Evolutionary conservation across 2,888 invertebrate genomes (phyloP), one percentile per base, ranked within the genome.

Genomic region (Apotomis turbidana): DNA sequence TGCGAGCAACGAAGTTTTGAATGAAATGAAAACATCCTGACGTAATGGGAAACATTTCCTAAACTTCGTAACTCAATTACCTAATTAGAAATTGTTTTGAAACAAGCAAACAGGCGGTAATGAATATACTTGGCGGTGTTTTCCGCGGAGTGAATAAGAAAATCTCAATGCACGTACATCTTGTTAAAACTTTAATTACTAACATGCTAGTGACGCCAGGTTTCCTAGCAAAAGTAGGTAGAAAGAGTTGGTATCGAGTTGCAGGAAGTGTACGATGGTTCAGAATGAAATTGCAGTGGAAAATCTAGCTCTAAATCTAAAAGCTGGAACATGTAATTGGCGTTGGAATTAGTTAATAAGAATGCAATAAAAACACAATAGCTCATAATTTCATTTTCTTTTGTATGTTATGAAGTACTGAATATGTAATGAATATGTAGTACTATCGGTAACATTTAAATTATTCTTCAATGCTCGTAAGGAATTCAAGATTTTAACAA

Each of bases 1-100:
- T 51, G 51, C n/a, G 58, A 3, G 1, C 46, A 36, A 54, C 54
- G 44, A 6, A 61, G 36, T 38, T 61, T 62, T 27, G 46, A 54
- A 64, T 66, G 38, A 12, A 64, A 70, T 79, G 78, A 83, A 81
- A 84, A 85, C 81, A 85, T 82, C 79, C 82, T 81, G 77, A 79
- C 80, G 79, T 80, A 82, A 83, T 80, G 78, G 78, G 77, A 77
- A 76, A 72, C 72, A 78, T 73, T 76, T 80, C 68, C 75, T 69
- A 57, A 81, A 89, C 85, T 87, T 89, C 86, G 87, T 88, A 90
- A 90, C 88, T 87, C 85, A 87, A 90, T 89, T 85, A 84, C 80
- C 85, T 87, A 88, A 90, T 90, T 88, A 87, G 84, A 85, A 79
- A 85, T 88, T 89, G 88, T 90, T 86, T 85, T 79, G 79, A 76